Evolutionary conservation across 1,140 invertebrate species (phyloP), one percentile per base, ranked within the genome.

Genomic region (Drosophila nigromelanica): DNA sequence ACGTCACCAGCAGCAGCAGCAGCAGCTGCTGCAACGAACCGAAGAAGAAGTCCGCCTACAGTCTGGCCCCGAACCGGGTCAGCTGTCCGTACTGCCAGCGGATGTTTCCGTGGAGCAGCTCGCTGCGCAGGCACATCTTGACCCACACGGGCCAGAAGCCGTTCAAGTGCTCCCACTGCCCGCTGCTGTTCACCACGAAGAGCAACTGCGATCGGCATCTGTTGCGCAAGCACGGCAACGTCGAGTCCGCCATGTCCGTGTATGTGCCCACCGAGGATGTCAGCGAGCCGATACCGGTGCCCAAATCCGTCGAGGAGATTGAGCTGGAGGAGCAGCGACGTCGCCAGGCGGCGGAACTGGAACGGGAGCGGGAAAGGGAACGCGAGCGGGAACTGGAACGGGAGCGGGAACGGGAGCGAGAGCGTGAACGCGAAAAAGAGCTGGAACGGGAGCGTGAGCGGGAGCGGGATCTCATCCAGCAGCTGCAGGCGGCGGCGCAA

Each of bases 131-230:
- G 3, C 98, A 99, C 91, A 96, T 99, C 24, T 94, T 98, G 0
- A 98, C 97, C 0, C 97, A 98, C 83, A 98, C 97, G 4, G 98
- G 98, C 4, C 97, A 99, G 90, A 99, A 99, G 87, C 98, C 98
- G 0, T 99, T 96, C 93, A 97, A 98, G 89, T 99, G 98, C 92
- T 95, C 96, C 1, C 95, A 97, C 74, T 99, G 98, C 90, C 95
- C 96, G 0, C 93, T 99, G 1, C 94, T 97, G 0, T 99, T 99
- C 92, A 99, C 98, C 4, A 99, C 98, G 0, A 99, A 99, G 87
- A 98, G 97, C 2, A 99, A 99, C 91, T 98, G 98, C 91, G 98
- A 99, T 79, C 95, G 98, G 12, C 98, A 99, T 91, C 91, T 99
- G 55, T 92, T 98, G 18, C 93, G 98, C 12, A 98, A 98, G 90